A percentile compares a stretch with the other conserved stretches of the same genome.
These are phyloP conservation scores for Caenorhabditis brenneri DNA, from an alignment of 1,140 invertebrate species.

Conservation along the genomic window DNA sequence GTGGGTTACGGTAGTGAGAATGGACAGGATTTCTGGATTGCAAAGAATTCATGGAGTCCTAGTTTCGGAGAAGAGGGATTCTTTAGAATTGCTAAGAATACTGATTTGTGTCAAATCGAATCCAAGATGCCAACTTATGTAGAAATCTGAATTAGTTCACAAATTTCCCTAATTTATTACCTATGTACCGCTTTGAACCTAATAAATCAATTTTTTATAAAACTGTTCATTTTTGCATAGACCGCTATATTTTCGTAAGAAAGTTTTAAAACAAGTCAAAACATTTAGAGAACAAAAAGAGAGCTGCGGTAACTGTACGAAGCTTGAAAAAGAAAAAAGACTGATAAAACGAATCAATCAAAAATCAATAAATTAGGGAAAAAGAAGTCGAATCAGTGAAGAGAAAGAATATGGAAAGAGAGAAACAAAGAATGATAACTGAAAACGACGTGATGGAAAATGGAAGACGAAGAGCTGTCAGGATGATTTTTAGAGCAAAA, in stretches of 20 bases:
- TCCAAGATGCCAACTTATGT: neutral
- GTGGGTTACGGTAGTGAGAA: slow-evolving; percentile 25
- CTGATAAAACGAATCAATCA: neutral
- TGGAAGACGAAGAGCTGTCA: slow-evolving; percentile 31
- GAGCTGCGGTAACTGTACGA: neutral
- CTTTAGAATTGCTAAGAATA: neutral
- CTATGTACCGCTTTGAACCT: neutral
- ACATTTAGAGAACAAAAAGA: neutral
- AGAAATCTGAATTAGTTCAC: neutral
- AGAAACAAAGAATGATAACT: neutral
- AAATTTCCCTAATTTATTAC: neutral
- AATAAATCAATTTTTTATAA: neutral
- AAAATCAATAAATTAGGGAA: neutral
- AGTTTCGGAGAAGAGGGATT: slow-evolving; percentile 13
- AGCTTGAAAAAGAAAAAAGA: neutral
- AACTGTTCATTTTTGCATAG: neutral
- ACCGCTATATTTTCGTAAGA: neutral
- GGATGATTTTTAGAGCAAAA: slow-evolving; percentile 2
- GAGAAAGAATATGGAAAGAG: neutral
- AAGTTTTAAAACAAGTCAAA: neutral
- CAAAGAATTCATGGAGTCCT: slow-evolving; percentile 40
- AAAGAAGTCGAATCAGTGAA: slow-evolving; percentile 12
- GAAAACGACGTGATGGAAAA: slow-evolving; percentile 14
- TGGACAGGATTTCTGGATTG: neutral
- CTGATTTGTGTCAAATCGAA: neutral